These are phyloP conservation scores for Shargacucullia verbasci DNA, from an alignment of 2,888 invertebrate genomes.

Conservation along the genomic window DNA sequence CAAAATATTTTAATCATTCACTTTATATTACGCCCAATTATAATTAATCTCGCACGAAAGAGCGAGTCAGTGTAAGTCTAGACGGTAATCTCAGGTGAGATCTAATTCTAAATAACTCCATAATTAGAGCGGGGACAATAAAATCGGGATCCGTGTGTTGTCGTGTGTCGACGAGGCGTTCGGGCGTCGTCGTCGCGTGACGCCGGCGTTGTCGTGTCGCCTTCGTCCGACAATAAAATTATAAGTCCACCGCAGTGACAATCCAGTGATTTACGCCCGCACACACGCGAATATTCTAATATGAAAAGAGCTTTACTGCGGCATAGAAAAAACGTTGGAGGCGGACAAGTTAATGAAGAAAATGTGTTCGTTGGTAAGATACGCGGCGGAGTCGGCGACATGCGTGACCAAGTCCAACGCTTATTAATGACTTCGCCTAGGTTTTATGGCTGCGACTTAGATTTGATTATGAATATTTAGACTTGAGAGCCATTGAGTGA, in stretches of 20 bases:
- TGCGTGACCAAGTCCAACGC: slow-evolving; percentile 71
- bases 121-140: slow-evolving; percentile 85
- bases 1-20: slow-evolving; percentile 79
- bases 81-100: slow-evolving; percentile 83
- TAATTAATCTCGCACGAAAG: slow-evolving; percentile 85
- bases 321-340: slow-evolving; percentile 76
- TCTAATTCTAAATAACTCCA: slow-evolving; percentile 80
- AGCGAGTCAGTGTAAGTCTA: slow-evolving; percentile 74
- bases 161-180: slow-evolving; percentile 68
- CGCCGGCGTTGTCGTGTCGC: slow-evolving; percentile 80
- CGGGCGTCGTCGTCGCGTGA: slow-evolving; percentile 75
- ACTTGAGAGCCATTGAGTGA: slow-evolving; percentile 28
- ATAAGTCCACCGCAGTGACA: slow-evolving; percentile 88
- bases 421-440: slow-evolving; percentile 65
- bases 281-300: slow-evolving; percentile 88
- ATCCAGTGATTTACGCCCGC: slow-evolving; percentile 88
- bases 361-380: slow-evolving; percentile 79
- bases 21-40: slow-evolving; percentile 79
- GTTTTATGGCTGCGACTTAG: slow-evolving; percentile 52
- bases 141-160: slow-evolving; percentile 78
- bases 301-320: slow-evolving; percentile 80
- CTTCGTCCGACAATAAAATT: slow-evolving; percentile 88
- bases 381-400: slow-evolving; percentile 67
- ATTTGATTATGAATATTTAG: slow-evolving; percentile 58
- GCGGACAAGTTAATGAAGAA: slow-evolving; percentile 86